Evolutionary conservation across 2,113 vertebrate species (phyloP), one percentile per base, ranked within the genome.

Genomic region (Ia io): DNA sequence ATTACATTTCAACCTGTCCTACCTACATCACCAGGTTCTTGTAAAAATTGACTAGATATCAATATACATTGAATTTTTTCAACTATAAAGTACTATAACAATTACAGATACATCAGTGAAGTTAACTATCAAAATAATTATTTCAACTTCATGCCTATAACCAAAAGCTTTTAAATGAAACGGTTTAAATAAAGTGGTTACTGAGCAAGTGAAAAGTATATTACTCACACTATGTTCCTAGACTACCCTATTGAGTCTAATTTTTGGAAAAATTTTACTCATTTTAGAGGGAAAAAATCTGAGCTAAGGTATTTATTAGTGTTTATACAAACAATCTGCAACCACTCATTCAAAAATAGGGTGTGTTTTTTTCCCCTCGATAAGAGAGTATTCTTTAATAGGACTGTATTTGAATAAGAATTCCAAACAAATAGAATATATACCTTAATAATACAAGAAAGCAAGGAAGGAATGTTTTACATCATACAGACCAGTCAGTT

Each of bases 221-320:
- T 65, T 88, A 76, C 37, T 74, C 53, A 91, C 0, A 20, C 37
- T 92, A 30, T 63, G 35, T 74, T 88, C 35, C 56, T 93, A 87
- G 22, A 14, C 78, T 88, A 88, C 28, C 69, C 56, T 94, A 35
- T 4, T 51, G 30, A 92, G 73, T 69, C 83, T 88, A 71, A 61
- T 92, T 91, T 97, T 96, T 92, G 76, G 65, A 84, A 95, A 84
- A 67, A 70, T 69, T 88, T 91, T 90, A 90, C 88, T 94, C 70
- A 96, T 95, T 91, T 92, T 80, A 93, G 56, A 40, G 96, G 91
- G 90, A 71, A 79, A 79, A 94, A 67, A 35, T 96, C 70, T 69
- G 28, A 97, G 70, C 96, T 98, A 96, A 92, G 59, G 82, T 97
- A 92, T 98, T 98, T 98, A 97, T 98, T 98, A 98, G 98, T 98